Percentiles rank a stretch among this genome's conserved stretches.
These are phyloP conservation scores for Garrulus glandarius DNA, from an alignment of 2,797 vertebrate genomes.

Conservation along the genomic window DNA sequence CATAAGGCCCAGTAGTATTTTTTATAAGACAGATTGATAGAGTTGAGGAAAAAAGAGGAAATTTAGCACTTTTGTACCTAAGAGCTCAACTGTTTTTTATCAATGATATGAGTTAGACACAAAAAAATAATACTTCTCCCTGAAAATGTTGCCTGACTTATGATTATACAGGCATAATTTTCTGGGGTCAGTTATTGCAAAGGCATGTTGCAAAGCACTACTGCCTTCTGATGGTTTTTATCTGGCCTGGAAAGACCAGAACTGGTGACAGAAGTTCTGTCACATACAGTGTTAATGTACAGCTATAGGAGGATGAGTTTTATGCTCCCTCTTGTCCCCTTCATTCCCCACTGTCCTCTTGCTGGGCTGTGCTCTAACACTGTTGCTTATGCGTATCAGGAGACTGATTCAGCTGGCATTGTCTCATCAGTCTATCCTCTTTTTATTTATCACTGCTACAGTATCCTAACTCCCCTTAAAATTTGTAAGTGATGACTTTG, in stretches of 20 bases:
- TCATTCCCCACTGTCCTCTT: background rate
- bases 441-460: background rate
- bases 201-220: background rate
- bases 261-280: background rate
- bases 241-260: background rate
- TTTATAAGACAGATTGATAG: background rate
- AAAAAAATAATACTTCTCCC: background rate
- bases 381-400: rapidly evolving
- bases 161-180: background rate
- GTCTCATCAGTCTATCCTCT: background rate
- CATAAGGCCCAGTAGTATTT: background rate
- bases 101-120: background rate
- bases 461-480: background rate
- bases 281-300: background rate
- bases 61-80: background rate
- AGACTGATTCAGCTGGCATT: background rate
- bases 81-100: background rate
- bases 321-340: background rate
- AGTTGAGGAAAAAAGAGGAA: background rate
- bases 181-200: background rate
- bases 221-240: background rate
- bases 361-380: background rate
- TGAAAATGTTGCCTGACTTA: background rate
- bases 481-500: background rate
- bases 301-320: background rate